A percentile compares a stretch with the other conserved stretches of the same genome.
Evolutionary conservation across 2,888 invertebrate species (phyloP).

Genomic region (Agrotis segetum): DNA sequence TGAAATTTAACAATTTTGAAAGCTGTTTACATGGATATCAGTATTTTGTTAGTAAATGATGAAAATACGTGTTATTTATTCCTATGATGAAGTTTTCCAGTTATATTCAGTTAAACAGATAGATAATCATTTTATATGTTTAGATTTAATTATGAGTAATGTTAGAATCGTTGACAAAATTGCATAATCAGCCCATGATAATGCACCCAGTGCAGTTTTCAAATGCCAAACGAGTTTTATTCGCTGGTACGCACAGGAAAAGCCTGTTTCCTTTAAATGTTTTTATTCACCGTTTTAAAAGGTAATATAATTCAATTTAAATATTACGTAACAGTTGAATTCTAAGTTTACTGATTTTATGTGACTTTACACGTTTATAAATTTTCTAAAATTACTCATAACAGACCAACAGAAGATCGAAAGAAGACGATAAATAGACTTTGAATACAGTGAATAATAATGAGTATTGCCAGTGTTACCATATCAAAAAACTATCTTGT

Average conservation of each 20-base stretch:
- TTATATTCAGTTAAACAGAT: neutral
- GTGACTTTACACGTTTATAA: neutral
- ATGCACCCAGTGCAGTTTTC: no score
- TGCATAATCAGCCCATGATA: neutral
- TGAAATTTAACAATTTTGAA: neutral
- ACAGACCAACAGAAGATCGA: neutral
- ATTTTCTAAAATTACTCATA: neutral
- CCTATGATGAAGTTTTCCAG: conserved; percentile 5
- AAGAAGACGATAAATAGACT: neutral
- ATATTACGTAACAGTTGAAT: no score
- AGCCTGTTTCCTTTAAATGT: no score
- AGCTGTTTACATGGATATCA: neutral
- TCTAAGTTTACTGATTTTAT: neutral
- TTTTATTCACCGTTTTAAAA: no score
- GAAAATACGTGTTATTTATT: neutral
- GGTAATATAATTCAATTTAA: no score
- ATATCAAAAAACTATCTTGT: conserved; percentile 33
- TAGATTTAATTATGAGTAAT: neutral
- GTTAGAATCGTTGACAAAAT: neutral
- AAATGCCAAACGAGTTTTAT: no score
- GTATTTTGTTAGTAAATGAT: neutral
- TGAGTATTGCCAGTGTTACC: conserved; percentile 42
- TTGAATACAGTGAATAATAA: conserved; percentile 16
- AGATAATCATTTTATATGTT: no score
- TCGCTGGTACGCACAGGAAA: no score